Percentiles rank a stretch among this genome's conserved stretches.
phyloP scores from a whole-genome alignment of 2,113 vertebrate genomes.

The Entosphenus tridentatus region DNA sequence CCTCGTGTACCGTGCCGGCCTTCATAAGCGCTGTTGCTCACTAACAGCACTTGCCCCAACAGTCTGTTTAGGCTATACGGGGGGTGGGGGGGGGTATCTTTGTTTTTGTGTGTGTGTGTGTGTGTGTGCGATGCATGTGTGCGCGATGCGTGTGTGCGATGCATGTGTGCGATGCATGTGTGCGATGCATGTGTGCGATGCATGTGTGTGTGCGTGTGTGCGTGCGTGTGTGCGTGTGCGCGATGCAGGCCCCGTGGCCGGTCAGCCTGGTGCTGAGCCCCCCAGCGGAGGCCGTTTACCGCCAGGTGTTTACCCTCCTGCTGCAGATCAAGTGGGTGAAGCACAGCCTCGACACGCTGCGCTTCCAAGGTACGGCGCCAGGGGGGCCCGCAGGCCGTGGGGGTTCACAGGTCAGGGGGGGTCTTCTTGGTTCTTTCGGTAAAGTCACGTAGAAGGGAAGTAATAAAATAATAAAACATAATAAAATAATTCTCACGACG shows the following conservation, averaged over 20 bases:
- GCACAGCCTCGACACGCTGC: constrained; percentile 72
- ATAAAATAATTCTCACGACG: too few relatives aligned
- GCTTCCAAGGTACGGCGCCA: constrained; percentile 51
- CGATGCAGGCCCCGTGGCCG: constrained; percentile 75
- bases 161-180: constrained; percentile 20
- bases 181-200: constrained; percentile 15
- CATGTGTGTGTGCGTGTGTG: too few relatives aligned
- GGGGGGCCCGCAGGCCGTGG: too few relatives aligned
- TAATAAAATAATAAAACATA: too few relatives aligned
- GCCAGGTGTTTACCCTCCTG: constrained; percentile 82
- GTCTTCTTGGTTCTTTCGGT: too few relatives aligned
- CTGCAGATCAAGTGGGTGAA: constrained; percentile 97
- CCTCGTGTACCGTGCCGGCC: too few relatives aligned
- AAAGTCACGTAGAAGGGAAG: too few relatives aligned
- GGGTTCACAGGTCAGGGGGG: too few relatives aligned
- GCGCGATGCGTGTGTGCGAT: constrained; percentile 7
- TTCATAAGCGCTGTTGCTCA: too few relatives aligned
- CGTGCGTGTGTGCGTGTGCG: not conserved
- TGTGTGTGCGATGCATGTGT: too few relatives aligned
- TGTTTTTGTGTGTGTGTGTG: not conserved
- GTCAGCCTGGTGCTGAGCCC: constrained; percentile 94
- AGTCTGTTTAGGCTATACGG: too few relatives aligned
- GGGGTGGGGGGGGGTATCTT: not conserved
- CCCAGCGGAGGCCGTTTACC: constrained; percentile 96
- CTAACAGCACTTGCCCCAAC: too few relatives aligned